Evolutionary conservation across 2,797 vertebrate species (phyloP).

Genomic region (Chiloscyllium punctatum): DNA sequence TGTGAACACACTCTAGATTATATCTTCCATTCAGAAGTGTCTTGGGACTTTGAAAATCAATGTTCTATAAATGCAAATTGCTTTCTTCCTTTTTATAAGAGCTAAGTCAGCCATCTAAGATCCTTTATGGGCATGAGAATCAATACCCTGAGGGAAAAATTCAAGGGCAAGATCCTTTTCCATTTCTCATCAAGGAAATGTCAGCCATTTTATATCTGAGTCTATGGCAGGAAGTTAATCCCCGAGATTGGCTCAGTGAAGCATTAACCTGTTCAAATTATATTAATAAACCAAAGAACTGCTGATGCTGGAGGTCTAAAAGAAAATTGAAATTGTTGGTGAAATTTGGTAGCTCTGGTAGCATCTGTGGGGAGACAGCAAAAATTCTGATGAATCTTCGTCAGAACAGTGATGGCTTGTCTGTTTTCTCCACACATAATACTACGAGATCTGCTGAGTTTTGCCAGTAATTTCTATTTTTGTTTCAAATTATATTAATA

Average conservation of each 20-base stretch:
- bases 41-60: neutral
- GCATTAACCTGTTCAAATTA: neutral
- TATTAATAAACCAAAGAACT: neutral
- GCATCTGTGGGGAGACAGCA: no score
- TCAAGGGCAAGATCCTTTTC: neutral
- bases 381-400: no score
- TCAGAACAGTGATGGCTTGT: no score
- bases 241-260: neutral
- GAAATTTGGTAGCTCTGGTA: no score
- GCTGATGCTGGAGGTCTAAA: no score
- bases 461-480: no score
- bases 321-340: no score
- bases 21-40: neutral
- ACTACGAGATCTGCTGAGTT: no score
- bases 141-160: neutral
- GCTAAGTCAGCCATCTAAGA: neutral
- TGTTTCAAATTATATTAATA: neutral
- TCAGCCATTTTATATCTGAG: neutral
- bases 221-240: neutral
- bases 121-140: neutral
- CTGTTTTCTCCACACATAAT: no score
- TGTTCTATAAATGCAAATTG: neutral
- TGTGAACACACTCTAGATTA: neutral
- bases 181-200: neutral
- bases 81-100: neutral